Evolutionary conservation across 2,888 invertebrate genomes (phyloP), one percentile per base, ranked within the genome.

Genomic region (Tinea trinotella): DNA sequence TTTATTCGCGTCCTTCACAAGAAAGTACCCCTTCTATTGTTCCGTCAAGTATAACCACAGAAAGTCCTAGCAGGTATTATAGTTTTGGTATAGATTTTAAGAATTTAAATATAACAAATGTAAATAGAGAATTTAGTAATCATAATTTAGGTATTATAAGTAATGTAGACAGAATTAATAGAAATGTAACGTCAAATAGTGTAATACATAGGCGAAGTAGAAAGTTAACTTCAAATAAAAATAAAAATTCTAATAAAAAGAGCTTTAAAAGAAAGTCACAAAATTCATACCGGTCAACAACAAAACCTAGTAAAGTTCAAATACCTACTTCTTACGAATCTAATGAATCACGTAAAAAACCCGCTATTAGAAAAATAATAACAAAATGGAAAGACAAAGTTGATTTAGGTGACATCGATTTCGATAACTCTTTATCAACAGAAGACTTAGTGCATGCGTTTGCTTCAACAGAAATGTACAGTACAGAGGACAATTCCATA

Each of bases 351-450:
- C 17, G 48, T 35, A 70, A 64, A 55, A 82, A 71, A 61, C 71
- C 77, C n/a, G 57, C 65, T 6, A 85, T 83, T 18, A 74, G 66
- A 68, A 86, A 83, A 68, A 74, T 88, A 2, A 59, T 87, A 1
- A 88, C 87, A 0, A 87, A 87, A 70, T 88, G 88, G 88, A 80
- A 77, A 0, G 87, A 88, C 58, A 74, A 75, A 59, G 77, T 83
- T 1, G 83, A 81, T 60, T 69, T 75, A 48, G 76, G 81, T 46
- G 81, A 84, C 57, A 67, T 87, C 57, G 71, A 86, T 57, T 77
- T 83, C 58, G 86, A 87, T 60, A 64, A 65, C 19, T 64, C 64
- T 30, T 59, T 63, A 7, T 66, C 69, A 12, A 48, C 2, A n/a
- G 44, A 50, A 40, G 61, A 65, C 59, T 59, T 61, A 53, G 56